Percentiles rank a stretch among this genome's conserved stretches.
These are phyloP conservation scores for Scaeva pyrastri DNA, from an alignment of 2,888 invertebrate species.

Conservation along the genomic window DNA sequence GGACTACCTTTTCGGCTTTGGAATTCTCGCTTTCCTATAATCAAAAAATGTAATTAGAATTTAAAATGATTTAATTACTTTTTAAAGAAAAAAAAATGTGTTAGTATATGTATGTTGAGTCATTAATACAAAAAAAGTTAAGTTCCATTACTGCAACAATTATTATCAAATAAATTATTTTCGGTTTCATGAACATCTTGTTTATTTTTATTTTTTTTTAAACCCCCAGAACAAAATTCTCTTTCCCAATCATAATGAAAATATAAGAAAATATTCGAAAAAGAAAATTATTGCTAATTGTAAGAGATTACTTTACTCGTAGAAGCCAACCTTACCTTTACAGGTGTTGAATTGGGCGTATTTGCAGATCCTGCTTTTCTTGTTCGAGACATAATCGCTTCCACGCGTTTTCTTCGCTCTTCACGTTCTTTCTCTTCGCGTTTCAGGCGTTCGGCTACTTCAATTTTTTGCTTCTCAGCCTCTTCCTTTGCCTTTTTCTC, in stretches of 20 bases:
- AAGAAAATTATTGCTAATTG: too few species aligned
- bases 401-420: slow-evolving; percentile 94
- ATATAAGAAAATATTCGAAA: too few species aligned
- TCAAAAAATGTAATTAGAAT: not conserved
- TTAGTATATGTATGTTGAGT: too few species aligned
- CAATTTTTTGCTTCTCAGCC: slow-evolving; percentile 92
- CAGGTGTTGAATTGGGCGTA: slow-evolving; percentile 81
- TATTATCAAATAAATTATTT: too few species aligned
- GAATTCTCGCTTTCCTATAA: slow-evolving; percentile 78
- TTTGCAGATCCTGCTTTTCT: slow-evolving; percentile 83
- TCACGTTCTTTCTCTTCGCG: slow-evolving; percentile 95
- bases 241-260: too few species aligned
- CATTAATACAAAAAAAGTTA: too few species aligned
- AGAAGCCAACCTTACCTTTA: slow-evolving; percentile 79
- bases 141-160: too few species aligned
- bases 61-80: not conserved
- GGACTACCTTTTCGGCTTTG: slow-evolving; percentile 76
- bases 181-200: too few species aligned
- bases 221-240: too few species aligned
- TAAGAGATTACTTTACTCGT: too few species aligned
- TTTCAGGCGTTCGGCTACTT: slow-evolving; percentile 92
- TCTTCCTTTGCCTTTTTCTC: slow-evolving; percentile 93
- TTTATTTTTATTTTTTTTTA: too few species aligned
- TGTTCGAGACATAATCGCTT: slow-evolving; percentile 97
- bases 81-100: not conserved